Base-by-base conservation (phyloP, 2,113 vertebrate species). In the Semicossyphus pulcher region DNA sequence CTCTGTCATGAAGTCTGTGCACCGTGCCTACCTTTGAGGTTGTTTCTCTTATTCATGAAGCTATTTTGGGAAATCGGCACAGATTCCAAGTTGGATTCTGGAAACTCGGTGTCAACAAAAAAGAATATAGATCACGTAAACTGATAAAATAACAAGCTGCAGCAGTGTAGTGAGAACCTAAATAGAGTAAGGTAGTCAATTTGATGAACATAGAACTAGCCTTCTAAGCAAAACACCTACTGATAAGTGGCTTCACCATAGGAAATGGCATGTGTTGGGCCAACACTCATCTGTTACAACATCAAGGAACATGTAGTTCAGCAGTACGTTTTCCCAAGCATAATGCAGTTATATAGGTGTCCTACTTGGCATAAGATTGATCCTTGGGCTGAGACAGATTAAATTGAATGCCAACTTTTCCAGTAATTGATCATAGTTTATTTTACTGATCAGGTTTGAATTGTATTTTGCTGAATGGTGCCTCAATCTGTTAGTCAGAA, bases 401-500 rank as follows among this genome's bases (percentile, higher is more conserved):
- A n/a, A n/a, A n/a, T n/a, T n/a, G n/a, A n/a, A n/a, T n/a, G n/a
- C n/a, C n/a, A n/a, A n/a, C n/a, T n/a, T n/a, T n/a, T n/a, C n/a
- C n/a, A n/a, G n/a, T n/a, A n/a, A n/a, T n/a, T n/a, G n/a, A n/a
- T n/a, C n/a, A n/a, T n/a, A n/a, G n/a, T n/a, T n/a, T n/a, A n/a
- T n/a, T n/a, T n/a, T n/a, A n/a, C 8, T 63, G 3, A 6, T 34
- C 10, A 75, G 5, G 28, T 60, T n/a, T 10, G 1, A 52, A 69
- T 32, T 18, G 5, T 36, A 36, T 41, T 48, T 52, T 23, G 29
- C 16, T 44, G 4, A 66, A 57, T 72, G 23, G 20, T 28, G 15
- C 2, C 9, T n/a, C 60, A 16, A 56, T 69, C 45, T 67, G 32
- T 58, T 63, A 15, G 4, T 82, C 63, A 63, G 53, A 71, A 52